phyloP scores from a whole-genome alignment of 2,888 invertebrate genomes.

The Luffia ferchaultella region DNA sequence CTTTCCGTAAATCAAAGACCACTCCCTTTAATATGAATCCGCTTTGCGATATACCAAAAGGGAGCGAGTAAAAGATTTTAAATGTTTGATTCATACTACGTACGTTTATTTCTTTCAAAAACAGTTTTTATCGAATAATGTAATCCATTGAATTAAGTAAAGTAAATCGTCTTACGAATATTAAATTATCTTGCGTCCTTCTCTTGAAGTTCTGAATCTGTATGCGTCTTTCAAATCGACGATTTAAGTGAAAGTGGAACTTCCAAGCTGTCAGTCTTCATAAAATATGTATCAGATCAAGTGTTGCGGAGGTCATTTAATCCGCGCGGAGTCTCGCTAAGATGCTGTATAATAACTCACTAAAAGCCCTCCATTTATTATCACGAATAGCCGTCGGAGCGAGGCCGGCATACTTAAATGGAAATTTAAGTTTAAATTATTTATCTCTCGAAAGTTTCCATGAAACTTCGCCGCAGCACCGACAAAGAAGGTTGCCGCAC shows the following conservation, averaged over 20 bases:
- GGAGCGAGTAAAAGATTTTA: too few relatives aligned
- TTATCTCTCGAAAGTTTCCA: conserved; percentile 44
- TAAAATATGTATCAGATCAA: neutral
- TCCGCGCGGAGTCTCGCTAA: neutral
- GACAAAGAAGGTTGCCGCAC: conserved; percentile 31
- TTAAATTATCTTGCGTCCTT: neutral
- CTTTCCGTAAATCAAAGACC: too few relatives aligned
- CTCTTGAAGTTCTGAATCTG: too few relatives aligned
- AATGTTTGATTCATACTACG: neutral
- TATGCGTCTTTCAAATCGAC: too few relatives aligned
- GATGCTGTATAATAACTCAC: conserved; percentile 30
- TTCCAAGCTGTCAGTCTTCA: neutral
- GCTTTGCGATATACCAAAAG: too few relatives aligned
- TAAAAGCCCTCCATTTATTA: neutral
- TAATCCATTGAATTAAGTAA: neutral
- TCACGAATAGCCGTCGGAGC: conserved; percentile 25
- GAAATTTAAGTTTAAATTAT: conserved; percentile 55
- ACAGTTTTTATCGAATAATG: neutral
- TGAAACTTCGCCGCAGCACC: conserved; percentile 33
- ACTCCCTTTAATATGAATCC: too few relatives aligned
- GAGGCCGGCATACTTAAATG: conserved; percentile 38
- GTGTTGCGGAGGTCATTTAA: neutral
- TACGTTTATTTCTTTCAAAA: neutral
- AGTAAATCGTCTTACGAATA: neutral
- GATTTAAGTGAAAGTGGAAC: neutral